A percentile compares a stretch with the other conserved stretches of the same genome.
Conservation (phyloP, 1,140 invertebrate genomes). For the Brachionus calyciflorus region DNA sequence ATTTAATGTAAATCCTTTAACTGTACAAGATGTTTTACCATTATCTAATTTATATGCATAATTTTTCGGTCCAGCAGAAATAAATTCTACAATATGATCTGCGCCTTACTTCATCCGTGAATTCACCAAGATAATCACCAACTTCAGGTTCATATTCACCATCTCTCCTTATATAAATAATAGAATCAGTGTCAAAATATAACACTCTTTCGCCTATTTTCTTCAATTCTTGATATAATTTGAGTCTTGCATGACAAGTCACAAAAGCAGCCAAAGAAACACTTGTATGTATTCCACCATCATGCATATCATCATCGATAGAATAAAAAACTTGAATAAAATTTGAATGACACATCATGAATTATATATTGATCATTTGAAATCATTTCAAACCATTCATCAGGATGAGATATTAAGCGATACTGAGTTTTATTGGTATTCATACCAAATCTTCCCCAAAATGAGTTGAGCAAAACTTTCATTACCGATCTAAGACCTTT, state of each 20-base stretch:
- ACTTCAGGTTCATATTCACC: conserved; percentile 48
- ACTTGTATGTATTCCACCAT: conserved; percentile 50
- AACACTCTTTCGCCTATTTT: conserved; percentile 52
- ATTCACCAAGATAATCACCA: conserved; percentile 53
- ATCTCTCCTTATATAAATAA: conserved; percentile 50
- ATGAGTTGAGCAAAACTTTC: conserved; percentile 51
- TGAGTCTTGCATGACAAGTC: conserved; percentile 57
- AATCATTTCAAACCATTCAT: conserved; percentile 52
- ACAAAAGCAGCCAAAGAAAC: conserved; percentile 56
- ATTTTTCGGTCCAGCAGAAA: no score
- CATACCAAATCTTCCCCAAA: conserved; percentile 52
- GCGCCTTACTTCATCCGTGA: conserved; percentile 50
- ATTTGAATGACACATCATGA: conserved; percentile 48
- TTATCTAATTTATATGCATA: no score
- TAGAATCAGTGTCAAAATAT: conserved; percentile 60
- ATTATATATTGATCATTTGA: conserved; percentile 48
- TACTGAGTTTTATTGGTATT: conserved; percentile 51
- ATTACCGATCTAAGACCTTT: conserved; percentile 51
- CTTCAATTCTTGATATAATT: conserved; percentile 57
- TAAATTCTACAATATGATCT: no score
- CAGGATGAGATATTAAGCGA: conserved; percentile 50
- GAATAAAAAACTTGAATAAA: conserved; percentile 44
- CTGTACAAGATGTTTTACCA: no score
- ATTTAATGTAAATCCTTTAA: no score
- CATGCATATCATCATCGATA: neutral